Evolutionary conservation across 2,888 invertebrate species (phyloP), one percentile per base, ranked within the genome.

Genomic region (Chrysina gloriosa): DNA sequence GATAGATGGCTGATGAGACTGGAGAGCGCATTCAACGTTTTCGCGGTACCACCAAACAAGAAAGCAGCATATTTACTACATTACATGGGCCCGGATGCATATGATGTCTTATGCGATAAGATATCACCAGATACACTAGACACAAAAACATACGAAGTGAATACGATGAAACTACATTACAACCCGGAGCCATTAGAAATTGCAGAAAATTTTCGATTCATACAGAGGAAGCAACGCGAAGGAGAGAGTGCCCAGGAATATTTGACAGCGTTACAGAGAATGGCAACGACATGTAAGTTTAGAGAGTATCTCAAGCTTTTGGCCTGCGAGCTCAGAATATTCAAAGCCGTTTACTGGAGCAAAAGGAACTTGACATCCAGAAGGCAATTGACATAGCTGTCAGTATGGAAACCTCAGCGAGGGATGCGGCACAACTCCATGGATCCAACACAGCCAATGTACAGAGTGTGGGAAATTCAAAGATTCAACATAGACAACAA

Each of bases 321-420:
- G 74, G 75, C 0, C 50, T 76, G 42, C 58, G 71, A 14, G 72
- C 71, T 50, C 58, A 69, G 25, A 68, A 70, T 42, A 76, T 75
- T 3, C 73, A 77, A 69, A 72, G 69, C 25, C 65, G 77, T 6
- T 66, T 77, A 14, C 69, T 78, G 6, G 75, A 77, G 66, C 65
- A 63, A 31, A 71, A 68, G 39, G 56, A 74, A 27, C 50, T 76
- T n/a, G n/a, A 72, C 1, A 45, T 74, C 5, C 67, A 73, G 2
- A 71, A 31, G 16, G 77, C 76, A 14, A n/a, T 73, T 19, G 72
- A 73, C n/a, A 72, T 69, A 34, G 75, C 76, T 25, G 69, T 68
- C 7, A 69, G 74, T n/a, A 75, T 76, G 69, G 75, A n/a, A n/a
- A n/a, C n/a, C n/a, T n/a, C n/a, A n/a, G n/a, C n/a, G n/a, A n/a